Conservation (phyloP, 2,888 invertebrate genomes). For the Crematogaster levior region DNA sequence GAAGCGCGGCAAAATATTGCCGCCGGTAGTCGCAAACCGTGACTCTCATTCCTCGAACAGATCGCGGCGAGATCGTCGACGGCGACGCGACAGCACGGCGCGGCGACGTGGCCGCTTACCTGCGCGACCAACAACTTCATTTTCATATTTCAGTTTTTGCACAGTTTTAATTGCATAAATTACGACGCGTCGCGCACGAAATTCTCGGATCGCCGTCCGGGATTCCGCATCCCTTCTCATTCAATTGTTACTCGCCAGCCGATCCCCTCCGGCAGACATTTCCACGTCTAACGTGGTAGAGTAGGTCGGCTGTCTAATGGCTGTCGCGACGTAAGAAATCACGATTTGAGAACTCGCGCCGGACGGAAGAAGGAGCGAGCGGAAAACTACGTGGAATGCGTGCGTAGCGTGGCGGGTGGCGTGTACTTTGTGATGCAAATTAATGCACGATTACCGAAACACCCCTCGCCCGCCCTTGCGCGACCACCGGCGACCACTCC, state of each 20-base stretch:
- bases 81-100: neutral
- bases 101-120: neutral
- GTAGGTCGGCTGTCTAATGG: no score
- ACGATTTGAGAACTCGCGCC: conserved; percentile 61
- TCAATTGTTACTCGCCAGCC: neutral
- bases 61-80: conserved; percentile 35
- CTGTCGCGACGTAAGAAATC: conserved; percentile 14
- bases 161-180: conserved; percentile 4
- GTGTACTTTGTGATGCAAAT: conserved; percentile 85
- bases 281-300: neutral
- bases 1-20: conserved; percentile 81
- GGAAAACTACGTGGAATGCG: conserved; percentile 82
- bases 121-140: conserved; percentile 23
- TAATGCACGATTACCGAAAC: conserved; percentile 85
- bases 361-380: conserved; percentile 55
- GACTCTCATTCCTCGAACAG: conserved; percentile 73
- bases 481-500: conserved; percentile 46
- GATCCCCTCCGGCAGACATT: neutral
- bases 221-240: neutral
- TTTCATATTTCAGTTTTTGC: conserved; percentile 34
- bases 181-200: neutral
- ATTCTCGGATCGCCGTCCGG: neutral
- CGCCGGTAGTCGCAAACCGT: conserved; percentile 75
- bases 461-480: conserved; percentile 61
- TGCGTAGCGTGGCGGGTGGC: conserved; percentile 83